Conservation (phyloP, 2,113 vertebrate species). For the Laticauda colubrina region DNA sequence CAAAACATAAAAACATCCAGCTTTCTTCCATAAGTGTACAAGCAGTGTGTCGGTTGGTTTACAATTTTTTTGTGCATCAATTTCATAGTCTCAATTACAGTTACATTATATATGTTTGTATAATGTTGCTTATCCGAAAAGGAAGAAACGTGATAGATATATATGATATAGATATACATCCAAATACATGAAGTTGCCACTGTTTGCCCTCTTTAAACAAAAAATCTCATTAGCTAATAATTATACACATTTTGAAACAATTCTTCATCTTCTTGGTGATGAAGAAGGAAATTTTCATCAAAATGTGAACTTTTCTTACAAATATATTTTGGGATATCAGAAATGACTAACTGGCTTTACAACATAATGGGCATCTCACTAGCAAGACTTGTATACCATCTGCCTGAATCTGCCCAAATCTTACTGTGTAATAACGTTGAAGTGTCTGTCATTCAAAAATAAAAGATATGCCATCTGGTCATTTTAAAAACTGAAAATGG, state of each 20-base stretch:
- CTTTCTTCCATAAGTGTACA: too few relatives aligned
- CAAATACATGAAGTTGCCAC: neutral
- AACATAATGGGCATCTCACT: neutral
- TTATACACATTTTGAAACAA: neutral
- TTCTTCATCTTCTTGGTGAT: neutral
- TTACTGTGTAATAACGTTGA: constrained; percentile 6
- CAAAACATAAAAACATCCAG: too few relatives aligned
- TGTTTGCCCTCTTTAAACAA: neutral
- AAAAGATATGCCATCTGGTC: constrained; percentile 19
- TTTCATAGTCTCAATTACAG: too few relatives aligned
- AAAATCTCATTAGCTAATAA: neutral
- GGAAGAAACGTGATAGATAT: neutral
- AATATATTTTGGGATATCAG: neutral
- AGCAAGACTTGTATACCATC: constrained; percentile 11
- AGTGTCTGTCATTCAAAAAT: constrained; percentile 23
- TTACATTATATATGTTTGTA: neutral
- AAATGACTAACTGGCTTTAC: neutral
- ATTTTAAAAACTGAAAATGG: constrained; percentile 1
- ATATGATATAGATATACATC: neutral
- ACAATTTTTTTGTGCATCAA: too few relatives aligned
- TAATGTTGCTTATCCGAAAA: neutral
- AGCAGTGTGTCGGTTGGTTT: too few relatives aligned
- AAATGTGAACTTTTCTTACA: neutral
- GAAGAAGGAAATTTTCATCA: neutral
- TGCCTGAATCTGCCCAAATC: constrained; percentile 10